A percentile compares a stretch with the other conserved stretches of the same genome.
Evolutionary conservation across 30 jellyfish, hydroid and myxozoan species (phyloP).

Genomic region (Haliclystus octoradiatus): DNA sequence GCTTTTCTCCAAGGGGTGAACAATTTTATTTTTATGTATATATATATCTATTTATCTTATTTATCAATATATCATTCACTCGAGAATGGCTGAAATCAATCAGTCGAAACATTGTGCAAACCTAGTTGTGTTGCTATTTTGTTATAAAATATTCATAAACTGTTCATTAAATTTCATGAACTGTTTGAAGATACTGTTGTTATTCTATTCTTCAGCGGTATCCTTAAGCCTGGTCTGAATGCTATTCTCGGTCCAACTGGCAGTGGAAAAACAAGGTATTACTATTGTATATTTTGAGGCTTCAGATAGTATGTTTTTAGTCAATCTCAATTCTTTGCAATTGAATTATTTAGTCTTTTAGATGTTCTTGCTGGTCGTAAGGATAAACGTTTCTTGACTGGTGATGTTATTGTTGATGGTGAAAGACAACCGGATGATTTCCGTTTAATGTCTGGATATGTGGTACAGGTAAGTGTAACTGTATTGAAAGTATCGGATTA

Average conservation of each 20-base stretch:
- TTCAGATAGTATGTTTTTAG: background rate
- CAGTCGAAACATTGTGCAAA: too few relatives aligned
- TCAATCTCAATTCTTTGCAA: background rate
- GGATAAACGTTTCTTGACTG: conserved; percentile 47
- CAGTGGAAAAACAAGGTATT: conserved; percentile 92
- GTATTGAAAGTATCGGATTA: background rate
- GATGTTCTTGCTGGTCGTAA: conserved; percentile 95
- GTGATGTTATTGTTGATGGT: conserved; percentile 73
- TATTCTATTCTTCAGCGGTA: conserved; percentile 44
- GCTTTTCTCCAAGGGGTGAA: too few relatives aligned
- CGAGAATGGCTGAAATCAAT: too few relatives aligned
- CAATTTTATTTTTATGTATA: too few relatives aligned
- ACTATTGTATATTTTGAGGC: background rate
- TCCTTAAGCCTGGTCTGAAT: conserved; percentile 86
- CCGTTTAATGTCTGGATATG: conserved; percentile 81
- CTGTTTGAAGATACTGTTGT: background rate
- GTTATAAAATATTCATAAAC: background rate
- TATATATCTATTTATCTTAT: too few relatives aligned
- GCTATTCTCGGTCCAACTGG: conserved; percentile 99
- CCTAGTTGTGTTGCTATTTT: background rate
- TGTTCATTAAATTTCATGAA: background rate
- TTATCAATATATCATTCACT: too few relatives aligned
- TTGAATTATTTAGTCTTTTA: conserved; percentile 54
- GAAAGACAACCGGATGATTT: conserved; percentile 54
- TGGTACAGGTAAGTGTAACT: conserved; percentile 54